Evolutionary conservation across 1,140 invertebrate species (phyloP).

Genomic region (Temnothorax curvispinosus): DNA sequence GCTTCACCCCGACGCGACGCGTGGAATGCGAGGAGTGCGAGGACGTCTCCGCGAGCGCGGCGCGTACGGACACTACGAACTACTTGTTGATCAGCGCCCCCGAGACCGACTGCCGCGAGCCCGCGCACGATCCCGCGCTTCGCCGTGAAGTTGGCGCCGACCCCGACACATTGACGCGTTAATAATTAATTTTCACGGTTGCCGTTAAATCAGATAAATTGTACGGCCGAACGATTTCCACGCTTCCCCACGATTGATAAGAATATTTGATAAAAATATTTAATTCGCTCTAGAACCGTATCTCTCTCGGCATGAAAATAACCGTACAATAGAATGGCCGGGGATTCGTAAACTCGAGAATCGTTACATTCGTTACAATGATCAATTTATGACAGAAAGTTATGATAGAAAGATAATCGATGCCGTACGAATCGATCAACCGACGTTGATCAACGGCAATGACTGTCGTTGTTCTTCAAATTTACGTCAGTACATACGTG

Average conservation of each 20-base stretch:
- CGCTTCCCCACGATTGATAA: not conserved
- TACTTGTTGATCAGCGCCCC: constrained; percentile 51
- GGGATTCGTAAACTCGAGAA: not conserved
- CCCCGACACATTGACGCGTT: not conserved
- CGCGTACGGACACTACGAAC: constrained; percentile 5
- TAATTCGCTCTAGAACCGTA: not conserved
- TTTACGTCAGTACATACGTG: not conserved
- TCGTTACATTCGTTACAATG: not conserved
- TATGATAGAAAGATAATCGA: not conserved
- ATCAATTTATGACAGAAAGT: not conserved
- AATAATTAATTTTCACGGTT: not conserved
- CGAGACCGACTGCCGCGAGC: not conserved
- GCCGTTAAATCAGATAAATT: not conserved
- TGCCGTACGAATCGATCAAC: not conserved
- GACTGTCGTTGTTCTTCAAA: no score
- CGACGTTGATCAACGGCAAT: not conserved
- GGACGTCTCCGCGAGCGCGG: not conserved
- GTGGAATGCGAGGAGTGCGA: no score
- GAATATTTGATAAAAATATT: not conserved
- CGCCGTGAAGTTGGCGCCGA: constrained; percentile 15
- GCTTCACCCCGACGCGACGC: not conserved
- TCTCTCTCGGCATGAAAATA: not conserved
- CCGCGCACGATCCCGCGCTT: not conserved
- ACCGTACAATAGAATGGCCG: no score
- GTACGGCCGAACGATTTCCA: no score